phyloP scores from a whole-genome alignment of 1,140 invertebrate species.

The Melipona quadrifasciata region DNA sequence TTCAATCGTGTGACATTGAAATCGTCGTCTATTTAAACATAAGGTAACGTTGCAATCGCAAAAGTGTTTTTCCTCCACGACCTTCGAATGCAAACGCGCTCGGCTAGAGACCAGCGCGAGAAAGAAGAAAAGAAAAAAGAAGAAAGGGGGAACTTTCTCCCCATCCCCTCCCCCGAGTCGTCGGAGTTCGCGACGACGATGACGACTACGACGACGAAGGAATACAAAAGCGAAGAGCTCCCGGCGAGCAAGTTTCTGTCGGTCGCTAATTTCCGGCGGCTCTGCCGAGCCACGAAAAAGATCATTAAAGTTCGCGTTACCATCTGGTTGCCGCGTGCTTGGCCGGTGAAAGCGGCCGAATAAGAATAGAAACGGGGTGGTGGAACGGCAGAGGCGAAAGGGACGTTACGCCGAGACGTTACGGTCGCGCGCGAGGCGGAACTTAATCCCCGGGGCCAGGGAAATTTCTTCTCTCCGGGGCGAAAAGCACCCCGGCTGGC shows the following conservation, averaged over 20 bases:
- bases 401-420: slow-evolving; percentile 28
- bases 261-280: slow-evolving; percentile 45
- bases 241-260: slow-evolving; percentile 24
- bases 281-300: slow-evolving; percentile 34
- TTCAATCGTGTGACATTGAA: too few species aligned
- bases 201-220: not conserved
- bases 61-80: not conserved
- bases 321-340: slow-evolving; percentile 33
- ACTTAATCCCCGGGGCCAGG: slow-evolving; percentile 50
- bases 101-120: not conserved
- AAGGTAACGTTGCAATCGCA: too few species aligned
- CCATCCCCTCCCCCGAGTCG: not conserved
- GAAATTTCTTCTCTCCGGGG: slow-evolving; percentile 54
- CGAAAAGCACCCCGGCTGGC: not conserved
- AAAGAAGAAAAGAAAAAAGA: not conserved
- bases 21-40: too few species aligned
- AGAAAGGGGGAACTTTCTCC: not conserved
- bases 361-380: slow-evolving; percentile 28
- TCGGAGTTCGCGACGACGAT: slow-evolving; percentile 12
- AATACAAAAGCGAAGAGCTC: slow-evolving; percentile 33
- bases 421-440: slow-evolving; percentile 13
- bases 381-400: not conserved
- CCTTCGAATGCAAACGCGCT: not conserved
- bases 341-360: slow-evolving; percentile 33
- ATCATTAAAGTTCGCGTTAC: slow-evolving; percentile 56